Evolutionary conservation across 2,888 invertebrate genomes (phyloP).

Genomic region (Hylaea fasciaria): DNA sequence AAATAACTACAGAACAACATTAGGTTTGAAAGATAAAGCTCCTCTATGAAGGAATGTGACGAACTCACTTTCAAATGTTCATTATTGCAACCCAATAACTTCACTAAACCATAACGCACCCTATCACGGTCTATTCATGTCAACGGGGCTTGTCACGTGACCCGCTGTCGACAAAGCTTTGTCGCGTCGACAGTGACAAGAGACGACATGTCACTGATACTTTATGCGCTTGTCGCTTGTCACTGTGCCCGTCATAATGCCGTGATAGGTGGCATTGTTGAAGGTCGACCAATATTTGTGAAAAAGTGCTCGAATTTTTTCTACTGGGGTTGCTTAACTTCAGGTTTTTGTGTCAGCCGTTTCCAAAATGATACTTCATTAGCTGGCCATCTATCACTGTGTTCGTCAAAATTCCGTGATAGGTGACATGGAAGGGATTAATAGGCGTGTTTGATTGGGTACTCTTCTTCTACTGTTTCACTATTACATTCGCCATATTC

Average conservation of each 20-base stretch:
- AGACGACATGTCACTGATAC: conserved; percentile 16
- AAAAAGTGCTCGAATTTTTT: neutral
- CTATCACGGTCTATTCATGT: conserved; percentile 2
- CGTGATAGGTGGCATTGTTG: conserved; percentile 2
- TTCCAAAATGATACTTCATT: no score
- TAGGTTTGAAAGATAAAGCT: no score
- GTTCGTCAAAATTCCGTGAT: no score
- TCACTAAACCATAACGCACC: neutral
- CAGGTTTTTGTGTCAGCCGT: neutral
- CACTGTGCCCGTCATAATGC: conserved; percentile 3
- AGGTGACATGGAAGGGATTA: no score
- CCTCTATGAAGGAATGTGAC: no score
- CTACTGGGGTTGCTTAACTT: neutral
- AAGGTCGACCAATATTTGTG: neutral
- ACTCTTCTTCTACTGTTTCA: no score
- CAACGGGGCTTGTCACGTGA: conserved; percentile 3
- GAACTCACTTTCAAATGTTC: no score
- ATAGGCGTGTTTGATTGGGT: no score
- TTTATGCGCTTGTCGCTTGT: conserved; percentile 17
- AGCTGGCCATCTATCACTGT: no score
- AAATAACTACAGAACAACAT: no score
- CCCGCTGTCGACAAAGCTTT: conserved; percentile 19
- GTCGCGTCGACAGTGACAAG: conserved; percentile 14
- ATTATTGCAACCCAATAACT: neutral
- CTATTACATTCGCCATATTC: no score